Percentiles rank a stretch among this genome's conserved stretches.
Conservation (phyloP, 2,113 vertebrate species). For the Herpetotheres cachinnans region DNA sequence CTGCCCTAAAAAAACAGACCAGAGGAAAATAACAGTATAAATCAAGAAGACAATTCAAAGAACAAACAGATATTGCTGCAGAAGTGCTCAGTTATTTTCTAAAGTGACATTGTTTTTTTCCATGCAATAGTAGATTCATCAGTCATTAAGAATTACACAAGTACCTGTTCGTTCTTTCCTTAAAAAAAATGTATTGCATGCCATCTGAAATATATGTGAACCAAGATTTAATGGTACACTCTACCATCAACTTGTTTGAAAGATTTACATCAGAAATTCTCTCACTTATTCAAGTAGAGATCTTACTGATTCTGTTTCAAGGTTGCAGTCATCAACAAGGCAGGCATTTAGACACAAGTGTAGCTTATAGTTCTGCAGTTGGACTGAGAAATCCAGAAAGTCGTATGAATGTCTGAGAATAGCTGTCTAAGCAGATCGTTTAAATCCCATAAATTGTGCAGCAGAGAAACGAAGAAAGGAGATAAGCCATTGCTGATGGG, state of each 20-base stretch:
- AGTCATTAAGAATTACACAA: constrained; percentile 33
- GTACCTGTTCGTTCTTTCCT: not conserved
- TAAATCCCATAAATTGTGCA: not conserved
- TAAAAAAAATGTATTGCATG: not conserved
- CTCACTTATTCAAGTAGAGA: not conserved
- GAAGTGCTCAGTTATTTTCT: not conserved
- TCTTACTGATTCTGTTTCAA: constrained; percentile 21
- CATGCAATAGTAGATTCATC: not conserved
- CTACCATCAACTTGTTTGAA: not conserved
- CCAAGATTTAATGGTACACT: not conserved
- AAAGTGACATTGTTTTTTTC: not conserved
- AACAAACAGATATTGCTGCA: not conserved
- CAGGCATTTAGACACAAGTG: not conserved
- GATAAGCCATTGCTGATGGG: not conserved
- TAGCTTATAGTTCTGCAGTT: not conserved
- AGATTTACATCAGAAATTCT: not conserved
- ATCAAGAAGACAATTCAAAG: not conserved
- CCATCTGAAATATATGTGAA: constrained; percentile 3
- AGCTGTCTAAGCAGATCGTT: constrained; percentile 3
- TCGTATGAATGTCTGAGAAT: not conserved
- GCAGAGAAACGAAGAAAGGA: not conserved
- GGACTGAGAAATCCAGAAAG: not conserved
- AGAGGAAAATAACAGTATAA: not conserved
- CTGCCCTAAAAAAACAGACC: not conserved
- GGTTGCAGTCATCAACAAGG: not conserved